Evolutionary conservation across 2,113 vertebrate species (phyloP), one percentile per base, ranked within the genome.

Genomic region (Lepus americanus): DNA sequence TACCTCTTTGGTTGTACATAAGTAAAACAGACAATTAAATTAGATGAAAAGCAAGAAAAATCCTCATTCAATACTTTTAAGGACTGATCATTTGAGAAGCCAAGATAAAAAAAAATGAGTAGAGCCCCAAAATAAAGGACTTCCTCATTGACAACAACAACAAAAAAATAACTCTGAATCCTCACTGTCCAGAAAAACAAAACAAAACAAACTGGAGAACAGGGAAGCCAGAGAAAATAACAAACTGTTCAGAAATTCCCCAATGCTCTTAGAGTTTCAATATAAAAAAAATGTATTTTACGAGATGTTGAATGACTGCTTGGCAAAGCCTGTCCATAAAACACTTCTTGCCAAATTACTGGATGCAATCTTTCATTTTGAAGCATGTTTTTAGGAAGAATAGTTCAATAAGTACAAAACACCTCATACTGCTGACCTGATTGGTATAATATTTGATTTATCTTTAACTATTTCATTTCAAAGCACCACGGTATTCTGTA

Each of bases 211-310:
- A 80, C 31, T 84, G 6, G 9, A 83, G 64, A 80, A 89, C 10
- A 95, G 20, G 86, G 33, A 33, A 92, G 29, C 1, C 39, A 88
- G 64, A 63, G 86, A 78, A 87, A 64, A 63, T 49, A 10, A 92
- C 51, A 66, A 63, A 63, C 17, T 86, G 1, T 69, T 59, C 39
- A 69, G 55, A 77, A 87, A 92, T 84, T 89, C n/a, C 17, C 13
- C 39, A n/a, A 7, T 51, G 8, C 19, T 89, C 14, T 76, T 1
- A 70, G 36, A 61, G 4, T 67, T 44, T 88, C 19, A 49, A 25
- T 31, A 72, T 12, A 64, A 53, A 87, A 95, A 95, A 94, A 94
- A 79, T 61, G 12, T 81, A 77, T 74, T 96, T 94, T 87, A 84
- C 49, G 90, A 84, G n/a, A 61, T 14, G 25, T 27, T 69, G 84